Evolutionary conservation across 2,888 invertebrate species (phyloP).

Genomic region (Entomobrya multifasciata): DNA sequence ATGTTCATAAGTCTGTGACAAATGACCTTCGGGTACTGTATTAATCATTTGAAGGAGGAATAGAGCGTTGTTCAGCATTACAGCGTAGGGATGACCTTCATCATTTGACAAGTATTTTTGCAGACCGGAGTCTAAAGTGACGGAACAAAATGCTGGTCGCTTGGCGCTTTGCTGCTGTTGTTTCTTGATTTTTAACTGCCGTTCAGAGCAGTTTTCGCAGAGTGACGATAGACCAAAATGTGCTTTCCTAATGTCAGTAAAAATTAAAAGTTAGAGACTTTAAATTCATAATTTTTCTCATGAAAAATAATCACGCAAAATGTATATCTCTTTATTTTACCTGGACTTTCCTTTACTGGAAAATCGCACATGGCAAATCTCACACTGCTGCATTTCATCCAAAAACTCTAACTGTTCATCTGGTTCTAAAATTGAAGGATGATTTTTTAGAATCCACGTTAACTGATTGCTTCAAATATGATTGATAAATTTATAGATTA

Average conservation of each 20-base stretch:
- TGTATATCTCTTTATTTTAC: background rate
- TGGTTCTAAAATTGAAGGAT: conserved; percentile 72
- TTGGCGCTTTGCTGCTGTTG: conserved; percentile 78
- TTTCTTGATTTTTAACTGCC: conserved; percentile 83
- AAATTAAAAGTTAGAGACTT: background rate
- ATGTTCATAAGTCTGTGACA: conserved; percentile 38
- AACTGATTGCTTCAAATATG: background rate
- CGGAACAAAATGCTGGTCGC: conserved; percentile 80
- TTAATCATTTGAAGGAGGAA: conserved; percentile 86
- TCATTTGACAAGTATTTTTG: conserved; percentile 80
- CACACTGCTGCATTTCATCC: conserved; percentile 80
- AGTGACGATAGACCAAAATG: conserved; percentile 83
- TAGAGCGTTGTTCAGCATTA: conserved; percentile 96
- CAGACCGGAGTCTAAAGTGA: conserved; percentile 60
- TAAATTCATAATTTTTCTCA: too few species aligned
- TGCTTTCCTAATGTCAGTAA: conserved; percentile 71
- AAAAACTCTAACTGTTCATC: conserved; percentile 80
- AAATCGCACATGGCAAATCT: conserved; percentile 77
- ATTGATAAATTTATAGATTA: conserved; percentile 12
- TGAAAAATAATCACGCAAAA: background rate
- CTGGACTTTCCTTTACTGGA: conserved; percentile 67
- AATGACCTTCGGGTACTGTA: conserved; percentile 69
- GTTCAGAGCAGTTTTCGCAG: conserved; percentile 94
- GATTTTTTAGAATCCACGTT: too few species aligned
- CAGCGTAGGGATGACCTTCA: conserved; percentile 84